A percentile compares a stretch with the other conserved stretches of the same genome.
phyloP scores from a whole-genome alignment of 2,888 invertebrate genomes.

The Chrysomela aeneicollis region DNA sequence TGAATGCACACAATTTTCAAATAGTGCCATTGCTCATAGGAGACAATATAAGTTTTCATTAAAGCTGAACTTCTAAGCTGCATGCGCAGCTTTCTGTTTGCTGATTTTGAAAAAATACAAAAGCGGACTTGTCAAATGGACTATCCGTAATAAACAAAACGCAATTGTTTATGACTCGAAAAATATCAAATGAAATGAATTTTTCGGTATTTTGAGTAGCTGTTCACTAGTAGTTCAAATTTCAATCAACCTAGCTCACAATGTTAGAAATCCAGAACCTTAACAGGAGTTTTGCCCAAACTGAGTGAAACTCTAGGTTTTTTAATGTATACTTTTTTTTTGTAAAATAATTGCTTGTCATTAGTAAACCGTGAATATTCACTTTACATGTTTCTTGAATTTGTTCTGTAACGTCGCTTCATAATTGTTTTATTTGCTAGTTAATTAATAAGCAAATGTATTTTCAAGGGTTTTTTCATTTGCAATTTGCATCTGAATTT shows the following conservation, averaged over 20 bases:
- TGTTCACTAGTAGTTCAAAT: slow-evolving; percentile 46
- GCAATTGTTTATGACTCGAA: slow-evolving; percentile 35
- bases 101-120: slow-evolving; percentile 24
- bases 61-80: slow-evolving; percentile 20
- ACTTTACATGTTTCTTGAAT: slow-evolving; percentile 33
- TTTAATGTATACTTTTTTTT: slow-evolving; percentile 43
- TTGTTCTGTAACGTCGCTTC: slow-evolving; percentile 25
- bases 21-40: slow-evolving; percentile 50
- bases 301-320: slow-evolving; percentile 45
- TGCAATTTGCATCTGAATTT: slow-evolving; percentile 34
- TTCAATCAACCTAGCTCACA: slow-evolving; percentile 51
- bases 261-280: slow-evolving; percentile 45
- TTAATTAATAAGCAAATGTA: slow-evolving; percentile 48
- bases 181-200: slow-evolving; percentile 20
- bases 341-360: slow-evolving; percentile 45
- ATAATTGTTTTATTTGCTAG: slow-evolving; percentile 31
- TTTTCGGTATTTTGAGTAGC: slow-evolving; percentile 46
- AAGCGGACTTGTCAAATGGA: slow-evolving; percentile 30
- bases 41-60: slow-evolving; percentile 49
- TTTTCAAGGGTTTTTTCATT: slow-evolving; percentile 40
- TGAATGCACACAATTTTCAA: slow-evolving; percentile 24
- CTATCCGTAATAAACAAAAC: slow-evolving; percentile 36
- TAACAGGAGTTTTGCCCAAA: slow-evolving; percentile 45
- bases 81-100: slow-evolving; percentile 22
- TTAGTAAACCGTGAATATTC: slow-evolving; percentile 34